phyloP scores from a whole-genome alignment of 2,113 vertebrate genomes.

The Panthera uncia region DNA sequence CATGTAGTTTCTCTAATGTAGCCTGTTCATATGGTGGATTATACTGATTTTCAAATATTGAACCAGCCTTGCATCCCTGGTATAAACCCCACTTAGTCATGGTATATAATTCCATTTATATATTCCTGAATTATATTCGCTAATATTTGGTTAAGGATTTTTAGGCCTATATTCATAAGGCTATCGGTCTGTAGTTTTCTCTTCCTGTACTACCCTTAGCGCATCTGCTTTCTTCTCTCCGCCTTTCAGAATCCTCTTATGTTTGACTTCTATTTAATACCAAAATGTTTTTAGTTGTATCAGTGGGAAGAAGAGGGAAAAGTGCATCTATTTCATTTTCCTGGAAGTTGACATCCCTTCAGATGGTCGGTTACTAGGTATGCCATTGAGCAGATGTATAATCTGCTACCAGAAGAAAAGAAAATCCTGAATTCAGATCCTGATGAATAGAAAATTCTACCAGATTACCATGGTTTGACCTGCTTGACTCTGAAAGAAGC shows the following conservation, averaged over 20 bases:
- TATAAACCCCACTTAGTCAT: not conserved
- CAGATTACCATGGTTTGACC: not conserved
- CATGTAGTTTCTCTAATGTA: not conserved
- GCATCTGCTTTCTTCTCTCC: not conserved
- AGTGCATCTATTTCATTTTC: not conserved
- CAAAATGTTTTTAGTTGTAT: not conserved
- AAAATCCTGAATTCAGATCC: not conserved
- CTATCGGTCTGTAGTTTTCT: not conserved
- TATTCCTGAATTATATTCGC: not conserved
- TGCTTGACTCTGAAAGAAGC: not conserved
- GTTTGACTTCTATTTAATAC: not conserved
- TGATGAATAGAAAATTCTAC: not conserved
- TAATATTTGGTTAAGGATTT: not conserved
- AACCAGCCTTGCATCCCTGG: not conserved
- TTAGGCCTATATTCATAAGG: not conserved
- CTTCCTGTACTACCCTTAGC: not conserved
- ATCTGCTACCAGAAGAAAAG: not conserved
- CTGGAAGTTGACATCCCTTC: not conserved
- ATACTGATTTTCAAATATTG: not conserved
- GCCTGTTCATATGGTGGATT: not conserved
- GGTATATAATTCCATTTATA: not conserved
- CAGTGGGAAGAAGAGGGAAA: not conserved
- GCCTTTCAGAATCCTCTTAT: not conserved
- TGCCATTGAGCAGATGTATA: not conserved
- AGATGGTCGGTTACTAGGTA: not conserved